Conservation (phyloP, 2,113 vertebrate genomes). For the Laticauda laticaudata region DNA sequence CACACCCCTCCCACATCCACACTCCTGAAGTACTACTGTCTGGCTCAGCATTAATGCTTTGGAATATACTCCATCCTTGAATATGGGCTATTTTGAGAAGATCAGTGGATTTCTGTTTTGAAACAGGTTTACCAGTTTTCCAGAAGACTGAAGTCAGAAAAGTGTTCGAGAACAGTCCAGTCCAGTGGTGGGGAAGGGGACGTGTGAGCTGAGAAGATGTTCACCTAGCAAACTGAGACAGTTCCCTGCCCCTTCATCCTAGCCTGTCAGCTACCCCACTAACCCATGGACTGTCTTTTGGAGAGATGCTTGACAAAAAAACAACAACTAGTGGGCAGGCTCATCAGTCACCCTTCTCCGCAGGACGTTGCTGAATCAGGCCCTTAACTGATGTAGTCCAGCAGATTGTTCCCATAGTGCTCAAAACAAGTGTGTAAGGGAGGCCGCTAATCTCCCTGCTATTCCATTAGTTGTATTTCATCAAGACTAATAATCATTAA, state of each 20-base stretch:
- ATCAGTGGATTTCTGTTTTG: background rate
- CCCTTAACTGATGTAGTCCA: background rate
- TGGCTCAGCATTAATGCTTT: background rate
- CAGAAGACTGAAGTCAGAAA: background rate
- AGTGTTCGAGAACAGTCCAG: background rate
- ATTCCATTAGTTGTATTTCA: background rate
- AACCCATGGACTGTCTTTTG: background rate
- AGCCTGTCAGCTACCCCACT: background rate
- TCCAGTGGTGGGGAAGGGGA: background rate
- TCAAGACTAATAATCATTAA: background rate
- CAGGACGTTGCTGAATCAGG: background rate
- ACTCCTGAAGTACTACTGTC: background rate
- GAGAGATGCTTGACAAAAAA: background rate
- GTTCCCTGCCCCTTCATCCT: background rate
- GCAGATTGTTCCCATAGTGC: background rate
- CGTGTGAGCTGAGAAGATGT: background rate
- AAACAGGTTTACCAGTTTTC: background rate
- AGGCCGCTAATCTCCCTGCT: background rate
- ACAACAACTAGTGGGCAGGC: background rate
- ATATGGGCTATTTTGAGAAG: background rate
- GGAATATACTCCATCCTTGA: background rate
- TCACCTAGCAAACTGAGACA: background rate
- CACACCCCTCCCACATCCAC: too few relatives aligned
- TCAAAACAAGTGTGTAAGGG: background rate
- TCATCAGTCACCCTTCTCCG: background rate